Conservation (phyloP, 2,888 invertebrate species). For the Diadegma fenestrale region DNA sequence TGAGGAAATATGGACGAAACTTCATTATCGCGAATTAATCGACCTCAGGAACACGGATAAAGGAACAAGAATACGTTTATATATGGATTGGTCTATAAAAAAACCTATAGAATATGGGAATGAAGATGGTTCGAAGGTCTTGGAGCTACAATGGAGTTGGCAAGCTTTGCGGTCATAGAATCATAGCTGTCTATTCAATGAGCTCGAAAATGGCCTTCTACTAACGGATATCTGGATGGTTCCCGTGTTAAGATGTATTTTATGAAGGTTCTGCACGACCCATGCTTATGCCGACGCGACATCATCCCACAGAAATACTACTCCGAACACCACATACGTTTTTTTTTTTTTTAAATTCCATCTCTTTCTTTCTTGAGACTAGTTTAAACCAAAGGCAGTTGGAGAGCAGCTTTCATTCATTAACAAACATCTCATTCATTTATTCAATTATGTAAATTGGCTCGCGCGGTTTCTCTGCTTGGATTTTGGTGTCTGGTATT, state of each 20-base stretch:
- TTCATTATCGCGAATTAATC: constrained; percentile 18
- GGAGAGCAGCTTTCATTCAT: constrained; percentile 55
- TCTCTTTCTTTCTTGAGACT: neutral
- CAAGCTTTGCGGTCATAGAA: constrained; percentile 84
- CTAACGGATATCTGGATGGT: constrained; percentile 81
- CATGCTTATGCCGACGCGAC: constrained; percentile 73
- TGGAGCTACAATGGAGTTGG: constrained; percentile 84
- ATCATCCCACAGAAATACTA: constrained; percentile 60
- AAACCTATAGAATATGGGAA: constrained; percentile 78
- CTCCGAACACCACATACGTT: constrained; percentile 12
- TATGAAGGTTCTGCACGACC: constrained; percentile 80
- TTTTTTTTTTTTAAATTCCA: constrained; percentile 3
- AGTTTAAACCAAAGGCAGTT: constrained; percentile 14
- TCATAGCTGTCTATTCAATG: constrained; percentile 85
- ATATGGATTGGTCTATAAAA: constrained; percentile 49
- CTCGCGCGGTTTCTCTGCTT: constrained; percentile 9
- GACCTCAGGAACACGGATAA: constrained; percentile 6
- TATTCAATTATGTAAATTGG: constrained; percentile 66
- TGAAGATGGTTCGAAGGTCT: constrained; percentile 78
- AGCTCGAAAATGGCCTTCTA: constrained; percentile 84
- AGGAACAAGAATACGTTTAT: constrained; percentile 31
- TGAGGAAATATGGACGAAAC: neutral
- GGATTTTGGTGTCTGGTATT: constrained; percentile 19
- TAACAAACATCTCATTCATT: constrained; percentile 65
- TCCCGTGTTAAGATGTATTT: constrained; percentile 80